Percentiles rank a stretch among this genome's conserved stretches.
Evolutionary conservation across 1,140 invertebrate species (phyloP).

Genomic region (Pissodes strobi): DNA sequence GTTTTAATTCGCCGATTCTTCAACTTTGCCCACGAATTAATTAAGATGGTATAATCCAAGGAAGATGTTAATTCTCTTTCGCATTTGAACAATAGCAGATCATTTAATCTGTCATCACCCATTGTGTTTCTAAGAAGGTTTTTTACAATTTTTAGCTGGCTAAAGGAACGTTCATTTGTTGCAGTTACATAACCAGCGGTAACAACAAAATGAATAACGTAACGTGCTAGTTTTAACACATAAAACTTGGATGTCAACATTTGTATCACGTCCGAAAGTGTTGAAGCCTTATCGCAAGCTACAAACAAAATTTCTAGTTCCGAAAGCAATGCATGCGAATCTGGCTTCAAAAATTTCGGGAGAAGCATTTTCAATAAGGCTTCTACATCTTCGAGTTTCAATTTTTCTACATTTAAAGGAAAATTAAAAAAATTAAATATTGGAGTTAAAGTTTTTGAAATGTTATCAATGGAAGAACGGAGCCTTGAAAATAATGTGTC

Average conservation of each 20-base stretch:
- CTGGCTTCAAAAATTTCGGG: neutral
- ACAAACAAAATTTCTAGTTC: neutral
- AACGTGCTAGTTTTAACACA: neutral
- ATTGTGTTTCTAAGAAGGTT: neutral
- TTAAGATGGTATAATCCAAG: neutral
- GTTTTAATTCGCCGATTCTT: too few relatives aligned
- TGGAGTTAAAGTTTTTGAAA: neutral
- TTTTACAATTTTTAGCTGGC: neutral
- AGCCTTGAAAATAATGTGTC: neutral
- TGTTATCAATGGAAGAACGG: neutral
- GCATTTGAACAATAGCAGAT: neutral
- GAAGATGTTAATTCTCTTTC: too few relatives aligned
- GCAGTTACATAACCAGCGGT: slow-evolving; percentile 1
- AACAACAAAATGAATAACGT: neutral
- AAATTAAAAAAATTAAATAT: neutral
- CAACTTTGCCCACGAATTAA: neutral
- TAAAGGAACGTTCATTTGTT: neutral
- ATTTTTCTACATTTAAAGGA: neutral
- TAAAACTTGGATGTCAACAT: neutral
- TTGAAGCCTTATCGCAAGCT: neutral
- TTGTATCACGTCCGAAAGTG: neutral
- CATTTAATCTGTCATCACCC: neutral
- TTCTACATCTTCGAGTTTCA: too few relatives aligned
- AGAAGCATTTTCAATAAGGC: neutral
- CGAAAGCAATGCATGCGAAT: neutral